Evolutionary conservation across 2,113 vertebrate species (phyloP).

Genomic region (Dendrocopos noguchii): DNA sequence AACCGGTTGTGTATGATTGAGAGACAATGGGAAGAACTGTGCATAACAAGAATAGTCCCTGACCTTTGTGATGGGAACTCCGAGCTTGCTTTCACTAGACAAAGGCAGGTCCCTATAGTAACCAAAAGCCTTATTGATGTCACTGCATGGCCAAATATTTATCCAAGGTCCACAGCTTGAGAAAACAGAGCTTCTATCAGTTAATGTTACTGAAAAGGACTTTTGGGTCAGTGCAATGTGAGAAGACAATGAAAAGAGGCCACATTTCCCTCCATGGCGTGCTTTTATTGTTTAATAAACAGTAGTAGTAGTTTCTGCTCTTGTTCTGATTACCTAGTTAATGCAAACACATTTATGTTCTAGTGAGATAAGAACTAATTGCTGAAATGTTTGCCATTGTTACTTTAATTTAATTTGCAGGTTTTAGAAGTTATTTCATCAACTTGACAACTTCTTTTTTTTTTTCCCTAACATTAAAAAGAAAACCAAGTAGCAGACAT

Average conservation of each 20-base stretch:
- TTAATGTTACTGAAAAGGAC: neutral
- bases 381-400: neutral
- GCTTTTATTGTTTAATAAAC: neutral
- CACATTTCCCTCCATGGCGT: neutral
- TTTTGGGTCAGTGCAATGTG: neutral
- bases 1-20: neutral
- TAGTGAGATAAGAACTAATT: neutral
- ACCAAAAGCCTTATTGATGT: neutral
- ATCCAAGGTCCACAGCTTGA: neutral
- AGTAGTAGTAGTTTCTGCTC: neutral
- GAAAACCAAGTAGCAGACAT: neutral
- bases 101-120: neutral
- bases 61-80: neutral
- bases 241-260: neutral
- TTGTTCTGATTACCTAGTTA: neutral
- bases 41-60: neutral
- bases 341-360: neutral
- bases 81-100: neutral
- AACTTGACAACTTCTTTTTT: neutral
- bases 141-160: neutral
- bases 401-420: neutral
- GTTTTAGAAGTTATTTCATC: neutral
- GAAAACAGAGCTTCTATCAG: neutral
- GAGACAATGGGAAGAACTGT: neutral
- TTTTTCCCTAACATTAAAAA: neutral